phyloP scores from a whole-genome alignment of 2,797 vertebrate species.

The Morus bassanus region DNA sequence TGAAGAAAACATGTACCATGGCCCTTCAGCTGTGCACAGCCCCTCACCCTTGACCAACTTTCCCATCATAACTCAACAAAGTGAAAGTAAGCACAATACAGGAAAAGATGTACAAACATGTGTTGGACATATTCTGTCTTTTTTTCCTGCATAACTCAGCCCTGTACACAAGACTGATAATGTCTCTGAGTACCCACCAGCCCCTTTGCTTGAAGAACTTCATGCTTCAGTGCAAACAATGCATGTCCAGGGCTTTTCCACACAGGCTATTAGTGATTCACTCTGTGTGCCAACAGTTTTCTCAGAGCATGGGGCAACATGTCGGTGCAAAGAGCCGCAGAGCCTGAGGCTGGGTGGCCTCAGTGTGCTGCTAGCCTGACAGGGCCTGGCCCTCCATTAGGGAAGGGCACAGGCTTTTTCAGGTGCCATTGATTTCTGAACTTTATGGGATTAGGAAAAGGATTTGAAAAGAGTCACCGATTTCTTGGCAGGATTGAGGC shows the following conservation, averaged over 20 bases:
- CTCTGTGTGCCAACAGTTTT: neutral
- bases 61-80: neutral
- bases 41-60: neutral
- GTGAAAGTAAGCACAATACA: neutral
- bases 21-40: neutral
- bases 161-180: neutral
- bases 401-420: neutral
- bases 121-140: neutral
- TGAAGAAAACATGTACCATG: neutral
- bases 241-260: neutral
- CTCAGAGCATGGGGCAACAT: accelerated
- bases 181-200: neutral
- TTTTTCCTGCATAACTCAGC: neutral
- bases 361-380: accelerated
- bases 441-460: neutral
- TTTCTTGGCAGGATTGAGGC: neutral
- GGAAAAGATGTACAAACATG: neutral
- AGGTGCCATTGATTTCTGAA: neutral
- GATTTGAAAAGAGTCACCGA: neutral
- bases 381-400: accelerated
- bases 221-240: neutral
- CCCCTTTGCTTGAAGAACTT: neutral
- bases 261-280: neutral
- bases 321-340: accelerated
- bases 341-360: neutral